These are phyloP conservation scores for Chaenogobius annularis DNA, from an alignment of 2,113 vertebrate species.

Conservation along the genomic window DNA sequence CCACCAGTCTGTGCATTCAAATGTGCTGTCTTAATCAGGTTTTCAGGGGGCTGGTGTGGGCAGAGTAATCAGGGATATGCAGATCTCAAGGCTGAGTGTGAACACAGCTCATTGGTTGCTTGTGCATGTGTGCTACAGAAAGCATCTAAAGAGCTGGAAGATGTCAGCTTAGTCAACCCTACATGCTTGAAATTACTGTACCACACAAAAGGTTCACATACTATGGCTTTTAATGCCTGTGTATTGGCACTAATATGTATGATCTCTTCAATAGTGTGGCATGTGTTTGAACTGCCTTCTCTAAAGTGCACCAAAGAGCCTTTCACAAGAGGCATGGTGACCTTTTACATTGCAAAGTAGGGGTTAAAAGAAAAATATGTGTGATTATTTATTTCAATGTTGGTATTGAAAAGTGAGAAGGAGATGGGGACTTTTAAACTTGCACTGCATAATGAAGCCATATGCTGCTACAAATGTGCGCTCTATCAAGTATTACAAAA, in stretches of 20 bases:
- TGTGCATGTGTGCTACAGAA: neutral
- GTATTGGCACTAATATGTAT: slow-evolving; percentile 60
- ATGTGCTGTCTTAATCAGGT: slow-evolving; percentile 7
- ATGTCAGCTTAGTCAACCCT: slow-evolving; percentile 47
- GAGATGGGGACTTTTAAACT: slow-evolving; percentile 29
- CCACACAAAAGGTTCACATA: slow-evolving; percentile 57
- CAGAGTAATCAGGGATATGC: slow-evolving; percentile 3
- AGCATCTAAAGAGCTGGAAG: slow-evolving; percentile 13
- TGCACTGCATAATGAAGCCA: slow-evolving; percentile 66
- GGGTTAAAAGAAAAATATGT: slow-evolving; percentile 69
- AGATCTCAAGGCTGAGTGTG: slow-evolving; percentile 1
- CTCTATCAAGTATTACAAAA: slow-evolving; percentile 74
- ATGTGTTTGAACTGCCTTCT: slow-evolving; percentile 69
- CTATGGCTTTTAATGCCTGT: slow-evolving; percentile 45
- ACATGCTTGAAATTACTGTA: slow-evolving; percentile 40
- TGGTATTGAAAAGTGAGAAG: slow-evolving; percentile 11
- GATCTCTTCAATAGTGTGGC: slow-evolving; percentile 58
- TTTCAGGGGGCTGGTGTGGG: neutral
- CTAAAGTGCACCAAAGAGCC: slow-evolving; percentile 64
- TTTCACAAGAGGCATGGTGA: slow-evolving; percentile 68
- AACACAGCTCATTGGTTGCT: neutral
- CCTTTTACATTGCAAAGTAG: slow-evolving; percentile 63
- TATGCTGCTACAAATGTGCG: slow-evolving; percentile 72
- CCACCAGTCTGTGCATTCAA: neutral
- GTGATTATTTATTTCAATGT: slow-evolving; percentile 42